Base-by-base conservation (phyloP, 2,888 invertebrate genomes). In the Acronicta leporina region DNA sequence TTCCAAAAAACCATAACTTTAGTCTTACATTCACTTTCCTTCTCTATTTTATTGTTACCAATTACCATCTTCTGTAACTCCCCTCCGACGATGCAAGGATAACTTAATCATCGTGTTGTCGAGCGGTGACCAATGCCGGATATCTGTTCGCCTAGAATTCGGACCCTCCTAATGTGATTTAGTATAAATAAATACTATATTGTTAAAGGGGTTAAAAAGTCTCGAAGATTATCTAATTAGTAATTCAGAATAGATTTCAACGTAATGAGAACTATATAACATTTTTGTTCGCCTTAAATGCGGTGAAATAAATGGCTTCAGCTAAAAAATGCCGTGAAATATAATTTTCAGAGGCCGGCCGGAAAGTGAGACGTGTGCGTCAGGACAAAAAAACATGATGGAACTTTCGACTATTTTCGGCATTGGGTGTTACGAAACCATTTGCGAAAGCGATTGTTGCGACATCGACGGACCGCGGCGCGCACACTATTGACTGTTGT, bases 321-420 rank as follows among this genome's bases (percentile, higher is more conserved):
- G 35, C 14, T 14, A 25, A 53, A 57, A 56, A 46, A 53, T 44
- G 0, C 20, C 15, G 14, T 47, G 35, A 42, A 63, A 59, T 52
- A 49, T 15, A 0, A 20, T 55, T 61, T 52, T 51, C 43, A 57
- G 15, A 60, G 63, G 60, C 44, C 63, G 41, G 64, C 71, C 73
- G 77, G 79, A 77, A 80, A 81, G 68, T 66, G 77, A 79, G 77
- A 48, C 73, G 79, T 73, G 79, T 82, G 83, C 80, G 85, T 84
- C 81, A 79, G 81, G 81, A 84, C 81, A 86, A 84, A 86, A 38
- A 85, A 86, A 83, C 77, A 72, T 83, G 81, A 83, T 84, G 86
- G 86, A 90, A 92, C 91, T 89, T 90, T 90, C 90, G 82, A 87
- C 88, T 87, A 87, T 90, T 90, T 91, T 92, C 81, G 88, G 87